Evolutionary conservation across 1,140 invertebrate genomes (phyloP), one percentile per base, ranked within the genome.

Genomic region (Brachionus manjavacas): DNA sequence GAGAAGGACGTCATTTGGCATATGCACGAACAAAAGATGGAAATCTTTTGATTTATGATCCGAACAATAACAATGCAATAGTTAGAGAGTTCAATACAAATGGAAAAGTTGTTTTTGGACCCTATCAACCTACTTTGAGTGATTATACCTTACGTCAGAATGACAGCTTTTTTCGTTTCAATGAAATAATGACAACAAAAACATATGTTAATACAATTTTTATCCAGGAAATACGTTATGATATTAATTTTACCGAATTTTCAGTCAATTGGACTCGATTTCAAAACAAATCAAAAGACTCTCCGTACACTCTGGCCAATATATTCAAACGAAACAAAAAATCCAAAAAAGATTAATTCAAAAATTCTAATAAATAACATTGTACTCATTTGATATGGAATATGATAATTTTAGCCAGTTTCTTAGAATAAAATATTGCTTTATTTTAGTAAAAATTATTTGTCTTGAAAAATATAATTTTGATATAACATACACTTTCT

Each of bases 31-130:
- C 64, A 25, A 68, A 35, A 28, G 23, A 68, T 28, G 64, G 64
- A 68, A 68, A 28, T 68, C 64, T 68, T 68, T 68, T 68, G 64
- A 68, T 68, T 68, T 68, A 68, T 68, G 64, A 68, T 28, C 64
- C 64, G 20, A 68, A 68, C 64, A 68, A 68, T 68, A 68, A 68
- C 23, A 28, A 68, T 68, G 23, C 64, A 68, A 20, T 68, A 16
- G 64, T 68, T 68, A 68, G 9, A 35, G 23, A 2, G 1, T 68
- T 68, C 64, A 25, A 28, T 25, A 31, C 64, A 68, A 68, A 68
- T 68, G 64, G 64, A 68, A 68, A 25, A 28, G 23, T 20, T 16
- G 31, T 68, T 64, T 64, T 4, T 64, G 55, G 55, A 64, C 23
- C 28, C 23, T 9, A 68, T 28, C 7, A 9, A 68, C 49, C 16